phyloP scores from a whole-genome alignment of 2,888 invertebrate genomes.

The Philonicus albiceps region DNA sequence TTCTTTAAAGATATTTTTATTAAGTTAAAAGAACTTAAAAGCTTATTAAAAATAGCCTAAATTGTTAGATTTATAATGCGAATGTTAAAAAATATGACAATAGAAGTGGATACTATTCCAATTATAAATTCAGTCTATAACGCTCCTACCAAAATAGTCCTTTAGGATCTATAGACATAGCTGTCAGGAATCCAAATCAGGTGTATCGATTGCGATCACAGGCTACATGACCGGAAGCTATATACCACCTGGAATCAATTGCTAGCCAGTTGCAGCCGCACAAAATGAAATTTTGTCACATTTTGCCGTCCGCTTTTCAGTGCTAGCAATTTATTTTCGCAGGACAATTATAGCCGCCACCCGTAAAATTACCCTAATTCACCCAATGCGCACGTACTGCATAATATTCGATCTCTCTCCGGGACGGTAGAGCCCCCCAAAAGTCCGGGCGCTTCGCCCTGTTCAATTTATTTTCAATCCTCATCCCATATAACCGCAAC shows the following conservation, averaged over 20 bases:
- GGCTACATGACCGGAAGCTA: background rate
- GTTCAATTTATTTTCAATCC: background rate
- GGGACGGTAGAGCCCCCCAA: background rate
- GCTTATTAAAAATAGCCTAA: too few relatives aligned
- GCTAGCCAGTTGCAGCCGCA: background rate
- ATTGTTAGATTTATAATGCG: too few relatives aligned
- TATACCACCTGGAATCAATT: background rate
- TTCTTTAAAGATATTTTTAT: too few relatives aligned
- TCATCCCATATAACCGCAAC: background rate
- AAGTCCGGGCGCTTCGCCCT: background rate
- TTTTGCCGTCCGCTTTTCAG: background rate
- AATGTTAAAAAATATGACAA: background rate
- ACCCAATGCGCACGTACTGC: background rate
- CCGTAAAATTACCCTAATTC: background rate
- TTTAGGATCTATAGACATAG: background rate
- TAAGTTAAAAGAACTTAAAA: background rate
- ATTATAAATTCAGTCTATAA: background rate
- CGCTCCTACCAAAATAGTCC: background rate
- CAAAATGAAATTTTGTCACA: background rate
- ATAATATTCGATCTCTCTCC: background rate
- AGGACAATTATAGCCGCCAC: background rate
- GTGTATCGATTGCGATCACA: background rate
- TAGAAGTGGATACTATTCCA: background rate
- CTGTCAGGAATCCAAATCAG: background rate
- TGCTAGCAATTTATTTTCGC: background rate